Conservation (phyloP, 2,113 vertebrate species). For the Symphodus melops region DNA sequence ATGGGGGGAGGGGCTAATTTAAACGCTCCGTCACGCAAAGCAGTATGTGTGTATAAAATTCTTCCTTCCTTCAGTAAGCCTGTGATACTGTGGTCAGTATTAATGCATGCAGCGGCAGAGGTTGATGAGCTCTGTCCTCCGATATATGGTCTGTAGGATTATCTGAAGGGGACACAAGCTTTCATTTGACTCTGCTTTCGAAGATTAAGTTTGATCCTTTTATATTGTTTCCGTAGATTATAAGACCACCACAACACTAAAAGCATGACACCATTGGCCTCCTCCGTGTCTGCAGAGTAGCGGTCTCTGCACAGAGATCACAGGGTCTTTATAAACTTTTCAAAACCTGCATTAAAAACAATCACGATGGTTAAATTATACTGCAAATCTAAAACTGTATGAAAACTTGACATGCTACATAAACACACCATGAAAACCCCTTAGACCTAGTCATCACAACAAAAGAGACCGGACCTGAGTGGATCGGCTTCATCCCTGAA, state of each 20-base stretch:
- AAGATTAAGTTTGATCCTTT: slow-evolving; percentile 22
- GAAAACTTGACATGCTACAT: too few species aligned
- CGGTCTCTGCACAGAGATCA: not conserved
- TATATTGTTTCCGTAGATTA: not conserved
- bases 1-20: too few species aligned
- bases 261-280: not conserved
- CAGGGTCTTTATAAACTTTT: not conserved
- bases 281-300: not conserved
- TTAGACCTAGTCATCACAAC: too few species aligned
- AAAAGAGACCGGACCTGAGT: too few species aligned
- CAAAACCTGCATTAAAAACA: too few species aligned
- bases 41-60: too few species aligned
- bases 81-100: not conserved
- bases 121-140: not conserved
- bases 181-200: not conserved
- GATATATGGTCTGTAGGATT: slow-evolving; percentile 5
- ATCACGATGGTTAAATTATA: too few species aligned
- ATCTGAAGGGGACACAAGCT: not conserved
- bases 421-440: too few species aligned
- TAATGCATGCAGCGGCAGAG: not conserved
- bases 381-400: too few species aligned
- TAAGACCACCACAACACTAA: not conserved
- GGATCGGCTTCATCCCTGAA: too few species aligned
- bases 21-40: too few species aligned
- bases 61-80: not conserved